Percentiles rank a stretch among this genome's conserved stretches.
Conservation (phyloP, 92 coral and sea anemone genomes). For the Porites lobata region DNA sequence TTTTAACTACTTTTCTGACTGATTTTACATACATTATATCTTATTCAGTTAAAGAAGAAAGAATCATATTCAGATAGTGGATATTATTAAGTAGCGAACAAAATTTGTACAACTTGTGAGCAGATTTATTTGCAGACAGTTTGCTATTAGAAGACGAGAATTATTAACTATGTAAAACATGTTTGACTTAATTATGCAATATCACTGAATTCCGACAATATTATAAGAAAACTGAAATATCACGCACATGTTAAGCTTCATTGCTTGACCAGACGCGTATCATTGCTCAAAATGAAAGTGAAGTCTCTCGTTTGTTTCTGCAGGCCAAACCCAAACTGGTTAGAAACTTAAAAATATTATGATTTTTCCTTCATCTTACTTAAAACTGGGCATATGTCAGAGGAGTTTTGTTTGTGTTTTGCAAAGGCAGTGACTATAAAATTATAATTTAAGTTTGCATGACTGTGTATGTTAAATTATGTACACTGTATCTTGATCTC, state of each 20-base stretch:
- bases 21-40: not conserved
- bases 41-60: too few species aligned
- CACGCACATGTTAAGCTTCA: not conserved
- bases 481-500: slow-evolving; percentile 1
- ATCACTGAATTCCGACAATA: slow-evolving; percentile 3
- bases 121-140: too few species aligned
- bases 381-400: not conserved
- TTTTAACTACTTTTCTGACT: too few species aligned
- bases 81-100: not conserved
- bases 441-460: slow-evolving; percentile 1
- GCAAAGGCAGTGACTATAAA: not conserved
- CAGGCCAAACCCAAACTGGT: slow-evolving; percentile 23
- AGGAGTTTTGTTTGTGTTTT: not conserved
- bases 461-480: not conserved
- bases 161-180: not conserved
- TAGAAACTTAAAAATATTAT: not conserved
- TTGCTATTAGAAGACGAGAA: not conserved
- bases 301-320: slow-evolving; percentile 23
- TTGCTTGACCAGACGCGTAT: not conserved
- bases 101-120: not conserved
- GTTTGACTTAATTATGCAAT: not conserved
- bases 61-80: too few species aligned
- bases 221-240: slow-evolving; percentile 19
- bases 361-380: not conserved
- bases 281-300: not conserved